phyloP scores from a whole-genome alignment of 2,888 invertebrate genomes.

The Eudasyphora cyanicolor region DNA sequence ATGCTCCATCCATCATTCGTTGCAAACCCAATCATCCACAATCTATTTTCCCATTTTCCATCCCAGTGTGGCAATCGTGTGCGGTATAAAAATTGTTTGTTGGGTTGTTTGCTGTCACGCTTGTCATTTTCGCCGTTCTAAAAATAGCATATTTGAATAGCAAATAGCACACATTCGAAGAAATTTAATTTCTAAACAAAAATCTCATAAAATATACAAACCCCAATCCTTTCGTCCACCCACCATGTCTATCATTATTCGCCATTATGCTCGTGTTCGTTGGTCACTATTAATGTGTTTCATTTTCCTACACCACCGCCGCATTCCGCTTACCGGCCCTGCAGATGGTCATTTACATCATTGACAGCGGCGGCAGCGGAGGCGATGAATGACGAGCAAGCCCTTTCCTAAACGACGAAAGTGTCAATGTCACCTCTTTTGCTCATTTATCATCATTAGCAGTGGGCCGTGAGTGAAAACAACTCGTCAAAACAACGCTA shows the following conservation, averaged over 20 bases:
- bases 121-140: no score
- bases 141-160: no score
- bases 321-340: background rate
- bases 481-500: background rate
- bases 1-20: no score
- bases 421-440: constrained; percentile 61
- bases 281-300: background rate
- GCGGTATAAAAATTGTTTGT: no score
- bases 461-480: constrained; percentile 46
- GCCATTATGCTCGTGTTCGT: background rate
- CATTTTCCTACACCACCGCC: background rate
- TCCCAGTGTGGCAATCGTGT: no score
- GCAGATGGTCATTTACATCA: background rate
- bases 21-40: no score
- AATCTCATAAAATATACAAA: background rate
- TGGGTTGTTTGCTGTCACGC: no score
- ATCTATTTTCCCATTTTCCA: no score
- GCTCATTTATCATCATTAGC: constrained; percentile 59
- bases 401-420: constrained; percentile 40
- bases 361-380: background rate
- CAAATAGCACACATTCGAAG: no score
- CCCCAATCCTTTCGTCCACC: no score
- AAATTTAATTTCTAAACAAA: background rate
- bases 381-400: background rate
- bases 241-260: background rate